These are phyloP conservation scores for Lagenorhynchus albirostris DNA, from an alignment of 2,113 vertebrate genomes.

Conservation along the genomic window DNA sequence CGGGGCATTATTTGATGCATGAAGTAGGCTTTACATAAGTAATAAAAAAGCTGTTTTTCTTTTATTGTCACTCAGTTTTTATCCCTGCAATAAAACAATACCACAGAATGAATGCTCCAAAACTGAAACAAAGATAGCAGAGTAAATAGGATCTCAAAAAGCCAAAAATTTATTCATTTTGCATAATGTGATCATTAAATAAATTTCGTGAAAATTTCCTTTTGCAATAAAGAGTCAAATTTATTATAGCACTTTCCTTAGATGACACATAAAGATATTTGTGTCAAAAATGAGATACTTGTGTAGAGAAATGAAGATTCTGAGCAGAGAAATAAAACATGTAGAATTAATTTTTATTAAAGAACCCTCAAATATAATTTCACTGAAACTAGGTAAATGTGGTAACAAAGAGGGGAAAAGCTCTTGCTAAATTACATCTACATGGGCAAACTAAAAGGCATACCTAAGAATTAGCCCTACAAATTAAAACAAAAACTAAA, in stretches of 20 bases:
- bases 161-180: neutral
- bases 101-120: neutral
- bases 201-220: neutral
- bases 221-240: neutral
- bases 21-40: neutral
- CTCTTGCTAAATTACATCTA: neutral
- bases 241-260: neutral
- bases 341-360: neutral
- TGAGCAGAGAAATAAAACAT: neutral
- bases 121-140: constrained; percentile 29
- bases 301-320: neutral
- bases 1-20: neutral
- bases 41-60: neutral
- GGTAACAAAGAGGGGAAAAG: neutral
- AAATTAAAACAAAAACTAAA: neutral
- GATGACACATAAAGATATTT: neutral
- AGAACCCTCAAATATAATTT: neutral
- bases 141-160: neutral
- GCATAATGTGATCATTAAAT: neutral
- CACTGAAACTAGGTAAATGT: neutral
- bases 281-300: neutral
- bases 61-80: neutral
- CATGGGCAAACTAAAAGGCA: neutral
- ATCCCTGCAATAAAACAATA: constrained; percentile 13
- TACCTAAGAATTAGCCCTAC: neutral